Conservation (phyloP, 2,888 invertebrate species). For the Pemphredon lugubris region DNA sequence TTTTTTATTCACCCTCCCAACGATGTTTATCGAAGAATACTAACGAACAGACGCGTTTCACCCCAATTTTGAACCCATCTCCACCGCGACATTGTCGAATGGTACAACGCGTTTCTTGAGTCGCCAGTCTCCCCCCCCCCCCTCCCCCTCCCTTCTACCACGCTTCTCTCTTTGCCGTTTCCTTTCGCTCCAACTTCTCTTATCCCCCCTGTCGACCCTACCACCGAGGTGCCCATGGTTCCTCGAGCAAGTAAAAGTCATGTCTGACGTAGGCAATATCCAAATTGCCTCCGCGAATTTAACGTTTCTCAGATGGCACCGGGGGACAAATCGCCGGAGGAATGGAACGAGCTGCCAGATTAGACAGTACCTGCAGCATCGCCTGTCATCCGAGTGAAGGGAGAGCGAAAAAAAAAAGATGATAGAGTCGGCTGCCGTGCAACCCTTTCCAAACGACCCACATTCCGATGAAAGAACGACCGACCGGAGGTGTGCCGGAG, state of each 20-base stretch:
- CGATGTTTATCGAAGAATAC: not conserved
- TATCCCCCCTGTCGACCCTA: not conserved
- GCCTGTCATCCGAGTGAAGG: not conserved
- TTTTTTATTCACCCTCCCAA: not conserved
- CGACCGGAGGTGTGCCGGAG: not conserved
- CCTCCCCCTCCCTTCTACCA: not conserved
- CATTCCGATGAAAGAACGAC: not conserved
- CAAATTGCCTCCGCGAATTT: conserved; percentile 74
- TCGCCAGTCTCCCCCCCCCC: too few relatives aligned
- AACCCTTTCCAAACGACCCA: not conserved
- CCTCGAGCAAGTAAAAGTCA: conserved; percentile 44
- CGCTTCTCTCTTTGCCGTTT: not conserved
- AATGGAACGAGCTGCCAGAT: conserved; percentile 74
- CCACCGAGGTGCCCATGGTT: too few relatives aligned
- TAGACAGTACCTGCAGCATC: conserved; percentile 63
- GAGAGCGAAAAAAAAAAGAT: not conserved
- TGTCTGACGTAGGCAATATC: conserved; percentile 72
- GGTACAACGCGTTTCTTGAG: too few relatives aligned
- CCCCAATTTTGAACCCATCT: too few relatives aligned
- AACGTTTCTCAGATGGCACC: conserved; percentile 67
- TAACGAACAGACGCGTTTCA: too few relatives aligned
- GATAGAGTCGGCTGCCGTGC: not conserved
- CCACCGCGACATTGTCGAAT: too few relatives aligned
- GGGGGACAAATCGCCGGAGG: conserved; percentile 71
- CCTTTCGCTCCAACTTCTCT: not conserved